phyloP scores from a whole-genome alignment of 23 tunicate genomes.

The Aplidium turbinatum region DNA sequence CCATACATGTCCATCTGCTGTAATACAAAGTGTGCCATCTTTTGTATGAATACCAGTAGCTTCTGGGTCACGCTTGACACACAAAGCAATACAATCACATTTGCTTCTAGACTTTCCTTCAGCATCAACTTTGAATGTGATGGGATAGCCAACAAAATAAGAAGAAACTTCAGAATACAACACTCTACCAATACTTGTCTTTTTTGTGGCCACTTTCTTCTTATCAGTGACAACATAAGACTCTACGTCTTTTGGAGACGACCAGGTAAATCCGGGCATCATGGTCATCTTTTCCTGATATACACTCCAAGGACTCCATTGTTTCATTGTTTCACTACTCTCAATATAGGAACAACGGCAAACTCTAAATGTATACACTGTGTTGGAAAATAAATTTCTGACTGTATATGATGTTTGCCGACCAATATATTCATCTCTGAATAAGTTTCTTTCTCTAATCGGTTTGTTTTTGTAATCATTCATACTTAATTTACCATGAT shows the following conservation, averaged over 20 bases:
- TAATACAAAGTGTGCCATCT: slow-evolving; percentile 49
- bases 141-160: slow-evolving; percentile 60
- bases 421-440: slow-evolving; percentile 71
- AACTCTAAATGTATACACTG: slow-evolving; percentile 79
- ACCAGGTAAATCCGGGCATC: slow-evolving; percentile 73
- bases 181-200: slow-evolving; percentile 31
- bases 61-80: slow-evolving; percentile 41
- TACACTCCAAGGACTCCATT: slow-evolving; percentile 96
- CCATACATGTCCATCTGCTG: slow-evolving; percentile 66
- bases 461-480: slow-evolving; percentile 2
- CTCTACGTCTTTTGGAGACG: slow-evolving; percentile 38
- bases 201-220: slow-evolving; percentile 42
- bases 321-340: slow-evolving; percentile 25
- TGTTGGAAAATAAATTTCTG: slow-evolving; percentile 59
- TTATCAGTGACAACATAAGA: slow-evolving; percentile 43
- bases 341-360: slow-evolving; percentile 38
- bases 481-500: slow-evolving; percentile 54
- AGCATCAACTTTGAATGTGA: slow-evolving; percentile 63
- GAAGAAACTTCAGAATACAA: slow-evolving; percentile 62
- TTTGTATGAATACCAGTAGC: slow-evolving; percentile 55
- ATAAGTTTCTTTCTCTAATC: slow-evolving; percentile 14
- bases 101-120: slow-evolving; percentile 63
- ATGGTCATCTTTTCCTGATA: slow-evolving; percentile 81
- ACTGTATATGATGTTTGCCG: slow-evolving; percentile 27
- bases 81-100: slow-evolving; percentile 51